These are phyloP conservation scores for Riptortus pedestris DNA, from an alignment of 1,140 invertebrate genomes.

Conservation along the genomic window DNA sequence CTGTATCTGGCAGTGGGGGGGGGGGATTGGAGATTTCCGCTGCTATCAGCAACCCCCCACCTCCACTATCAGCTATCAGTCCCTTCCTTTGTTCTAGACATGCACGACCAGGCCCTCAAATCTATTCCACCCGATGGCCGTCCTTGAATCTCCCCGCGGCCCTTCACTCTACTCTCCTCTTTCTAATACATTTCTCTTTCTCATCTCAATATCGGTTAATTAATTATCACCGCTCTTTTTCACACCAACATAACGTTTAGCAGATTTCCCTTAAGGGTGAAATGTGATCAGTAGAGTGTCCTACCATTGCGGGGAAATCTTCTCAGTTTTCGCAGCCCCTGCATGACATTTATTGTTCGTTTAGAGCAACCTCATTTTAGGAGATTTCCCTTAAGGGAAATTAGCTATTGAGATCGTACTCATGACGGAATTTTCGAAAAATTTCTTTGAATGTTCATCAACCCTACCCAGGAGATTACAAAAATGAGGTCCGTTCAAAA, in stretches of 20 bases:
- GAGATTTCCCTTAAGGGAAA: no score
- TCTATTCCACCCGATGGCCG: not conserved
- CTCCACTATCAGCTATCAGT: not conserved
- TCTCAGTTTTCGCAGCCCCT: no score
- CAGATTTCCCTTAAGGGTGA: not conserved
- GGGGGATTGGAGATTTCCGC: no score
- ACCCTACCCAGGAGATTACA: no score
- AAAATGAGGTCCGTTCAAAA: no score
- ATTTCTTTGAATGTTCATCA: no score
- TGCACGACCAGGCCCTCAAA: slow-evolving; percentile 1
- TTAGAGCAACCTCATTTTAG: no score
- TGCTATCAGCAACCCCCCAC: not conserved
- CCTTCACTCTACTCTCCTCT: not conserved
- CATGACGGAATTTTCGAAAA: no score
- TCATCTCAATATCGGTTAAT: not conserved
- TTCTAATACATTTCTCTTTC: not conserved
- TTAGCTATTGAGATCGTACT: no score
- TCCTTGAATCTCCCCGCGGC: not conserved
- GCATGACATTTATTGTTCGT: no score
- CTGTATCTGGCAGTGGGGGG: not conserved
- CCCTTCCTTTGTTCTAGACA: slow-evolving; percentile 13
- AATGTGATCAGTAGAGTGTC: not conserved
- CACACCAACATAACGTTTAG: not conserved
- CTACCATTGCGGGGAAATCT: no score
- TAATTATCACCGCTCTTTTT: not conserved